Base-by-base conservation (phyloP, 1,140 invertebrate species). In the Drosophila santomea region DNA sequence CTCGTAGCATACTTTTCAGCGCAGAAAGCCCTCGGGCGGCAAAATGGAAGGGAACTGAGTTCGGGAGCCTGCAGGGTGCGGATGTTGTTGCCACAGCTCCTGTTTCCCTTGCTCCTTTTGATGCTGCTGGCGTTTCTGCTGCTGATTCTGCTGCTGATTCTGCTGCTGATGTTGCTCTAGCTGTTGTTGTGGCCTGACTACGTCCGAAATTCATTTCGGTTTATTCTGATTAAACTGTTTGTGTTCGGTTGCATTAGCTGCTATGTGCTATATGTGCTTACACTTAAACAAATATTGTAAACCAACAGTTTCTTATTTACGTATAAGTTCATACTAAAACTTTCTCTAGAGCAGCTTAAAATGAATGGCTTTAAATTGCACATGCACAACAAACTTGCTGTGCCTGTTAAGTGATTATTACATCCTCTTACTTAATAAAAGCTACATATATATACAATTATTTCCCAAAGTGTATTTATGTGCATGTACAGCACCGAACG, bases 211-310 rank as follows among this genome's bases (percentile, higher is more conserved):
- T 89, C 72, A 80, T 88, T 88, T 89, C 28, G 80, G 80, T 88
- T 88, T 89, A 89, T 89, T 89, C 61, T 84, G 84, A 89, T 88
- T 88, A 89, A 88, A 88, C 80, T 88, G 84, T 88, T 89, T 88
- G 77, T 89, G 83, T 89, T 89, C 74, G 84, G 76, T 74, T 88
- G 83, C 83, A 88, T 89, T 88, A 88, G 80, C 80, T 77, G 48
- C 32, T 68, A 36, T 35, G 38, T 77, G 48, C 32, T 68, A 36
- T 35, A 44, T 52, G 47, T 52, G 23, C n/a, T 10, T 66, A 52
- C 64, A 68, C 64, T 68, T 2, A 0, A 17, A 11, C 3, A 38
- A 68, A 44, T n/a, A 6, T n/a, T 2, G n/a, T 2, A 39, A n/a
- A 39, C 0, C 1, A 14, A 10, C 32, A 32, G 2, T 32, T 32